phyloP scores from a whole-genome alignment of 2,113 vertebrate genomes.

The Siphamia tubifer region DNA sequence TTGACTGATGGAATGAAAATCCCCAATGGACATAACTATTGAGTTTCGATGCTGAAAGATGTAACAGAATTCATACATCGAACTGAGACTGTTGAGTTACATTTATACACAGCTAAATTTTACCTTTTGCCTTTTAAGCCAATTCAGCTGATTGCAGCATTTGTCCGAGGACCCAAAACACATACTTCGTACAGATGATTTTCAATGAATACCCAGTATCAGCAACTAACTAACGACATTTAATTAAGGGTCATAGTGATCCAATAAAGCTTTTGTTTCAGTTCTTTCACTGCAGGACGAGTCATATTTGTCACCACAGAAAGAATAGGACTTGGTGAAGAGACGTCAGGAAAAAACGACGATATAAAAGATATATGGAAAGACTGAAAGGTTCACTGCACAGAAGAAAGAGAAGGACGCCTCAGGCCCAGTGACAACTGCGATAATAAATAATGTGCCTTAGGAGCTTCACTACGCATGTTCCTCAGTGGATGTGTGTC shows the following conservation, averaged over 20 bases:
- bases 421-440: not conserved
- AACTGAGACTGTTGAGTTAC: too few species aligned
- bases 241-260: too few species aligned
- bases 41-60: not conserved
- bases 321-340: not conserved
- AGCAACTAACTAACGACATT: too few species aligned
- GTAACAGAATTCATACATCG: too few species aligned
- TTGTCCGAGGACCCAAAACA: too few species aligned
- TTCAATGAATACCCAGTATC: too few species aligned
- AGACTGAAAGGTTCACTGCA: not conserved
- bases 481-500: not conserved
- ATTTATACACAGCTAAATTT: too few species aligned
- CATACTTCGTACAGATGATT: too few species aligned
- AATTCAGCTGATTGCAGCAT: too few species aligned
- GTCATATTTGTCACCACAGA: slow-evolving; percentile 8
- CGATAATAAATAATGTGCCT: slow-evolving; percentile 15
- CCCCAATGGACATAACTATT: not conserved
- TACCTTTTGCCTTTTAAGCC: too few species aligned
- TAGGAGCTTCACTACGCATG: not conserved
- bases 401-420: not conserved
- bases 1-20: not conserved
- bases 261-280: slow-evolving; percentile 1
- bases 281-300: not conserved
- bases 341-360: not conserved
- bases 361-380: slow-evolving; percentile 22